phyloP scores from a whole-genome alignment of 2,888 invertebrate species.

The Phaonia tiefii region DNA sequence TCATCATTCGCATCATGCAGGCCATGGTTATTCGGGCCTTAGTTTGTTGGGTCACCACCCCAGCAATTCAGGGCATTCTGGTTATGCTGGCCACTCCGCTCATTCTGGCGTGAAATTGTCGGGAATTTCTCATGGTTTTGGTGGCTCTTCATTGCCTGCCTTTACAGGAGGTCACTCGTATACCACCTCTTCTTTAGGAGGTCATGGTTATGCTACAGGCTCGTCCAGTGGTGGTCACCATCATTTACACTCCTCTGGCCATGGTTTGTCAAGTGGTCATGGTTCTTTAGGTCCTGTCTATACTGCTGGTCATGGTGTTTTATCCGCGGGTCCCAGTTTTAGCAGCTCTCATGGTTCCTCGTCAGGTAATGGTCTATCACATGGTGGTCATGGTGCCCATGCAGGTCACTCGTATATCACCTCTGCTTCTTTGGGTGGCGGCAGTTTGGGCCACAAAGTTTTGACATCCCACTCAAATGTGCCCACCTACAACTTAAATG shows the following conservation, averaged over 20 bases:
- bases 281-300: conserved; percentile 59
- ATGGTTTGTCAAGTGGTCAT: conserved; percentile 40
- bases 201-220: conserved; percentile 36
- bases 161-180: neutral
- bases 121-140: neutral
- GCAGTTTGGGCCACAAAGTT: conserved; percentile 41
- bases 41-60: neutral
- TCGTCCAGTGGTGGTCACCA: conserved; percentile 43
- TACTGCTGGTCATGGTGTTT: conserved; percentile 26
- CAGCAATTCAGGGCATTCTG: neutral
- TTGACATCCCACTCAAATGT: conserved; percentile 27
- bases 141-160: neutral
- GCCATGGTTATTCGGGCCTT: conserved; percentile 18
- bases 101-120: neutral
- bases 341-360: conserved; percentile 49
- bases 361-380: no score
- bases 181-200: neutral
- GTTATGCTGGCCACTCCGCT: conserved; percentile 49
- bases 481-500: conserved; percentile 37
- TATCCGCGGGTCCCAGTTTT: conserved; percentile 21
- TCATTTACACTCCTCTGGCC: conserved; percentile 6
- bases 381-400: conserved; percentile 56
- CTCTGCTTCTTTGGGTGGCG: conserved; percentile 9
- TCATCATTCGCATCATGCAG: neutral
- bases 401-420: conserved; percentile 40